A percentile compares a stretch with the other conserved stretches of the same genome.
These are phyloP conservation scores for Hedya salicella DNA, from an alignment of 2,888 invertebrate genomes.

Conservation along the genomic window DNA sequence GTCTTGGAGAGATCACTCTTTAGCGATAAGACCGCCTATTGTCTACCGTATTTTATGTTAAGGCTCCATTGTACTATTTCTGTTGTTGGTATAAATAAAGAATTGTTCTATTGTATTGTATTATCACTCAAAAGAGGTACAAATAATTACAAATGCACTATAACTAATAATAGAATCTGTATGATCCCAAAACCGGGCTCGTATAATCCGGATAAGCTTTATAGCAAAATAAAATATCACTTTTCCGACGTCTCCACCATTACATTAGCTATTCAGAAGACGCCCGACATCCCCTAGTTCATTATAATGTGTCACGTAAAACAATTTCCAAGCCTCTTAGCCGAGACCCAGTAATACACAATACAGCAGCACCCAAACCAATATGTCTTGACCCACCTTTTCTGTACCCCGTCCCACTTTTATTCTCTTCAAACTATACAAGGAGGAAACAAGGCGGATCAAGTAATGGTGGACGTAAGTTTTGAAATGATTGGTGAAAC, in stretches of 20 bases:
- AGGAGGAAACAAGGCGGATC: conserved; percentile 1
- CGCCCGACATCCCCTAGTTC: conserved; percentile 62
- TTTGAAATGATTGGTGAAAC: conserved; percentile 45
- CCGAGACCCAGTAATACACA: conserved; percentile 52
- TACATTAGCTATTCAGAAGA: conserved; percentile 59
- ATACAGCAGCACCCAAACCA: conserved; percentile 28
- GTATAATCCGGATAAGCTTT: conserved; percentile 16
- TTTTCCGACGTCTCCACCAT: conserved; percentile 24
- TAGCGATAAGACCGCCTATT: too few relatives aligned
- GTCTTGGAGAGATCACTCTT: too few relatives aligned
- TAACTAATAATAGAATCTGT: neutral
- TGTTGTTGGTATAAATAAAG: too few relatives aligned
- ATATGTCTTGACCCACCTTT: conserved; percentile 21
- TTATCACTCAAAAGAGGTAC: neutral
- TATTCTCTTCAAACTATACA: conserved; percentile 8
- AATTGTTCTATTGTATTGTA: too few relatives aligned
- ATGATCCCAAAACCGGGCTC: neutral
- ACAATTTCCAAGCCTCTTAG: conserved; percentile 73
- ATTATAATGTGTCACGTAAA: conserved; percentile 74
- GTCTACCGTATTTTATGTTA: too few relatives aligned
- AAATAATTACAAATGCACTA: neutral
- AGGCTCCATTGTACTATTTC: too few relatives aligned
- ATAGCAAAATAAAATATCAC: conserved; percentile 40
- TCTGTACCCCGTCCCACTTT: conserved; percentile 3
- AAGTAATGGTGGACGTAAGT: conserved; percentile 17